Conservation (phyloP, 2,888 invertebrate genomes). For the Penaeus monodon region DNA sequence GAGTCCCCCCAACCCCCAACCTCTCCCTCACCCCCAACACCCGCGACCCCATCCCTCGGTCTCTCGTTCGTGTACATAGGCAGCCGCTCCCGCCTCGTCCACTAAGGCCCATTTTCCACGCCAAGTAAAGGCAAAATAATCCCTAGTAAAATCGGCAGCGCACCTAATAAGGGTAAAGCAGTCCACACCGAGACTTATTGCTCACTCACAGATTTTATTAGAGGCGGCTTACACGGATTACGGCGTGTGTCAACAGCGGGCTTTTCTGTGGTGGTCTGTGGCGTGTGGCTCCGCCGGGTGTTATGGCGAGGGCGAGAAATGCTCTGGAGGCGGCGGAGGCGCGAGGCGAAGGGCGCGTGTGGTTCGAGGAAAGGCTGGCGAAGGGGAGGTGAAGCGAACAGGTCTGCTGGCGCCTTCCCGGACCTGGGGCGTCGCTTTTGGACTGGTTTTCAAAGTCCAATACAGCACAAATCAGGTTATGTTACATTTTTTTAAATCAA, state of each 20-base stretch:
- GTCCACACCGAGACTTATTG: slow-evolving; percentile 47
- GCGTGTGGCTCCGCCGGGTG: slow-evolving; percentile 1
- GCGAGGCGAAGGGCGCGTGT: too few species aligned
- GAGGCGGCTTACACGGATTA: slow-evolving; percentile 52
- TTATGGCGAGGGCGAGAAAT: background rate
- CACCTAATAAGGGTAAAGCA: slow-evolving; percentile 43
- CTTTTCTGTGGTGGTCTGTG: background rate
- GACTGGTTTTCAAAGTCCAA: too few species aligned
- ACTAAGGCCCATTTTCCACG: slow-evolving; percentile 49
- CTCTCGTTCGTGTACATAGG: slow-evolving; percentile 37
- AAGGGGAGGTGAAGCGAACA: too few species aligned
- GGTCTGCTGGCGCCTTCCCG: too few species aligned
- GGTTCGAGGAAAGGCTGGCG: too few species aligned
- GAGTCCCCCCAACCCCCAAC: background rate
- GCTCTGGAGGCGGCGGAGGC: background rate
- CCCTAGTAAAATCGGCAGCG: slow-evolving; percentile 42
- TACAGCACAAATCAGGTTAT: too few species aligned
- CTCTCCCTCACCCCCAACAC: background rate
- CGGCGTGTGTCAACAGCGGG: slow-evolving; percentile 36
- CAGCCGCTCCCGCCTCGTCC: slow-evolving; percentile 3
- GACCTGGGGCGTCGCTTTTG: too few species aligned
- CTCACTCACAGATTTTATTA: slow-evolving; percentile 56
- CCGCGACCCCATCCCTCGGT: background rate
- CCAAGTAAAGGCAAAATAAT: slow-evolving; percentile 49
- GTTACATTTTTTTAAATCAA: too few species aligned